Evolutionary conservation across 2,888 invertebrate genomes (phyloP).

Genomic region (Oegoconia quadripuncta): DNA sequence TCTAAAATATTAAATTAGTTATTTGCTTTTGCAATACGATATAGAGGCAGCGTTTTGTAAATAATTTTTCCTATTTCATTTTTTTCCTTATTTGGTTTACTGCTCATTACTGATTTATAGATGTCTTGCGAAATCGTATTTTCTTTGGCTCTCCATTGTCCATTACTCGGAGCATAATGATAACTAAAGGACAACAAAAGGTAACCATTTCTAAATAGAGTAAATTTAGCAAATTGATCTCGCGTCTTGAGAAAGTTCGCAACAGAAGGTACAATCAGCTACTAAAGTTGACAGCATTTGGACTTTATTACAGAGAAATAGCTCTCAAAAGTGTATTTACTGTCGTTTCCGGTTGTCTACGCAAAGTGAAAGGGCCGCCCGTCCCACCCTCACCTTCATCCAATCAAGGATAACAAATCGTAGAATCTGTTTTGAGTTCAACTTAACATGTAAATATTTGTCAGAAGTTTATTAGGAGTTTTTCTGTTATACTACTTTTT

Average conservation of each 20-base stretch:
- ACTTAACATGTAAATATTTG: slow-evolving; percentile 7
- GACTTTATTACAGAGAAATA: too few relatives aligned
- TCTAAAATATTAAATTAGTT: too few relatives aligned
- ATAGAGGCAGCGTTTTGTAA: too few relatives aligned
- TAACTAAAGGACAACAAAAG: slow-evolving; percentile 7
- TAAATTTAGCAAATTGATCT: slow-evolving; percentile 6
- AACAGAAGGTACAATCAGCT: slow-evolving; percentile 2
- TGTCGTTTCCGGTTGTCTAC: too few relatives aligned
- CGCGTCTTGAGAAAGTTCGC: slow-evolving; percentile 2
- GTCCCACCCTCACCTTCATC: slow-evolving; percentile 15
- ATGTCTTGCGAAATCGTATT: slow-evolving; percentile 15
- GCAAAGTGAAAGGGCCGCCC: slow-evolving; percentile 5
- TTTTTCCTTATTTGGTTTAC: too few relatives aligned
- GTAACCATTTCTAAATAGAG: slow-evolving; percentile 6
- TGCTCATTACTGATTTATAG: too few relatives aligned
- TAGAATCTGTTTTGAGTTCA: slow-evolving; percentile 6
- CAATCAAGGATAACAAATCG: slow-evolving; percentile 20
- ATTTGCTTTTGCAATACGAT: too few relatives aligned
- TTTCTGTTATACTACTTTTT: too few relatives aligned
- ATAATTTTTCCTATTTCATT: too few relatives aligned
- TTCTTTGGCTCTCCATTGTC: slow-evolving; percentile 6
- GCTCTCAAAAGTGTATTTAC: too few relatives aligned
- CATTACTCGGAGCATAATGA: slow-evolving; percentile 2
- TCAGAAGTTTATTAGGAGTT: not conserved
- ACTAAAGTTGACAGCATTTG: too few relatives aligned